A percentile compares a stretch with the other conserved stretches of the same genome.
Conservation (phyloP, 2,797 vertebrate genomes). For the Dendrocincla fuliginosa region DNA sequence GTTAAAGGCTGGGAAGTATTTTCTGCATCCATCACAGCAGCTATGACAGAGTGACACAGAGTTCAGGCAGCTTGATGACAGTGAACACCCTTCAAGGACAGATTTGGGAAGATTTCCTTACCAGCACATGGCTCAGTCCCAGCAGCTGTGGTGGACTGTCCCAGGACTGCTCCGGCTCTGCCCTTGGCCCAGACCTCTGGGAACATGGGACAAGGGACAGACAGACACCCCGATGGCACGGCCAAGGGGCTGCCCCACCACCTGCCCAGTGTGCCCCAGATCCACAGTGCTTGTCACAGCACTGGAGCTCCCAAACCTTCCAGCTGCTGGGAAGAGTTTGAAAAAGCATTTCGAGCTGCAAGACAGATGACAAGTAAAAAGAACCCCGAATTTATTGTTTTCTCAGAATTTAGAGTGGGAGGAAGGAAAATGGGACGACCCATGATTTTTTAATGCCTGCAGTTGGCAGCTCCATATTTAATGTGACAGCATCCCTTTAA, state of each 20-base stretch:
- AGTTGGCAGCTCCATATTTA: constrained; percentile 52
- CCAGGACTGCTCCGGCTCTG: neutral
- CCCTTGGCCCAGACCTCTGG: neutral
- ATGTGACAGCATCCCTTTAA: constrained; percentile 54
- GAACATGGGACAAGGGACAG: neutral
- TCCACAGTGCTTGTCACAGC: rapidly evolving
- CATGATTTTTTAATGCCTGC: constrained; percentile 64
- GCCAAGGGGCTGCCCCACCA: rapidly evolving
- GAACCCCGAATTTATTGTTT: constrained; percentile 25
- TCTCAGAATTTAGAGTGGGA: constrained; percentile 39
- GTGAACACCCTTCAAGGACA: neutral
- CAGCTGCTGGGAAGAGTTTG: neutral
- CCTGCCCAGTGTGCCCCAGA: neutral
- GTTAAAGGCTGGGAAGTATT: neutral
- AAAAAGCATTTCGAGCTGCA: neutral
- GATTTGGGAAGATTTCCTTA: neutral
- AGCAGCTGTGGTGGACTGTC: neutral
- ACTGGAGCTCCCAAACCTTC: neutral
- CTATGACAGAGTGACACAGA: neutral
- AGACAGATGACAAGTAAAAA: constrained; percentile 23
- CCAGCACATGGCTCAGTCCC: neutral
- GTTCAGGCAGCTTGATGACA: neutral
- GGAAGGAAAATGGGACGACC: constrained; percentile 63
- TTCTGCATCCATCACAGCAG: neutral
- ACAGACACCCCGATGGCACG: rapidly evolving